phyloP scores from a whole-genome alignment of 2,888 invertebrate species.

The Epiperipatus broadwayi region DNA sequence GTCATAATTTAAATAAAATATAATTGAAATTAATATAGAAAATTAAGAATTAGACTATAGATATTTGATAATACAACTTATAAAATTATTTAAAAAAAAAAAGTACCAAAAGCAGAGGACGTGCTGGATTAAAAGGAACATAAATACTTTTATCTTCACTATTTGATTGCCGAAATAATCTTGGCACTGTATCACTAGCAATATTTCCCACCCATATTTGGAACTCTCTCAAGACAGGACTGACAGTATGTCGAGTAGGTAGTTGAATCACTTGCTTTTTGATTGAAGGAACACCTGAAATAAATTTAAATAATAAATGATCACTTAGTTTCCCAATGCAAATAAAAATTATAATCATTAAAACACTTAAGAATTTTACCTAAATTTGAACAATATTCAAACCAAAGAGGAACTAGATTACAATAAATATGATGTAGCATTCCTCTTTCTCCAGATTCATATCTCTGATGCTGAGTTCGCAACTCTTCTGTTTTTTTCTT shows the following conservation, averaged over 20 bases:
- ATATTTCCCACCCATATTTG: conserved; percentile 31
- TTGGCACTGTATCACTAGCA: conserved; percentile 21
- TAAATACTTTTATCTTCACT: conserved; percentile 13
- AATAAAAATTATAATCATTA: background rate
- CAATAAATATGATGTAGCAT: conserved; percentile 37
- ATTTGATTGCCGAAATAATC: conserved; percentile 19
- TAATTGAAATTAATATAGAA: too few relatives aligned
- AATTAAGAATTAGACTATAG: too few relatives aligned
- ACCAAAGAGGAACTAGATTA: conserved; percentile 37
- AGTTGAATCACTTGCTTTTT: conserved; percentile 34
- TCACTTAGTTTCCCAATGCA: too few relatives aligned
- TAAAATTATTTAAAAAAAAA: too few relatives aligned
- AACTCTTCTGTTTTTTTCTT: too few relatives aligned
- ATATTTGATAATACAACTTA: too few relatives aligned
- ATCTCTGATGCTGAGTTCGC: conserved; percentile 19
- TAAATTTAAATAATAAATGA: conserved; percentile 26
- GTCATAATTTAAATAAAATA: too few relatives aligned
- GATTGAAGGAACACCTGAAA: conserved; percentile 37
- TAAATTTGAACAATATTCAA: conserved; percentile 35
- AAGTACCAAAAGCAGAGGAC: conserved; percentile 14
- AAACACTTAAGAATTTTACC: conserved; percentile 19
- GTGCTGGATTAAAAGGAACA: conserved; percentile 14
- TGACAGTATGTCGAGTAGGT: conserved; percentile 28
- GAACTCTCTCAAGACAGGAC: conserved; percentile 31
- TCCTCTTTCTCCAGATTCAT: conserved; percentile 37